Percentiles rank a stretch among this genome's conserved stretches.
Conservation (phyloP, 1,140 invertebrate genomes). For the Eurytemora carolleeae region DNA sequence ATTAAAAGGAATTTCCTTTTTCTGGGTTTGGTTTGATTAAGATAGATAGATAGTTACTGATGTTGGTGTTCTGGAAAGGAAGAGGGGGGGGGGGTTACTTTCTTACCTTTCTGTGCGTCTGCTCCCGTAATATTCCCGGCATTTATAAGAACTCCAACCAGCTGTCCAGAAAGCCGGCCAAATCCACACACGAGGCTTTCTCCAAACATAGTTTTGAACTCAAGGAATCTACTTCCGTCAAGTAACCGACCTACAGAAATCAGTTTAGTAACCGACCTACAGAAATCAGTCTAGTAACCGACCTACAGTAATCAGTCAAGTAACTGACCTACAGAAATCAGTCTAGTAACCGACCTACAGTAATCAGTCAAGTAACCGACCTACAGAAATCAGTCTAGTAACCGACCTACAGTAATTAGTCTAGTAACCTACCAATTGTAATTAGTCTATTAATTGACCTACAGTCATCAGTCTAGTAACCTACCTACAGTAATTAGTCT, state of each 20-base stretch:
- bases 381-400: background rate
- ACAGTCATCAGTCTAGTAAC: too few species aligned
- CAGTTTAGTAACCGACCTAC: background rate
- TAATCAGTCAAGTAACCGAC: background rate
- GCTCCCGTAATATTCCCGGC: background rate
- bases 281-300: background rate
- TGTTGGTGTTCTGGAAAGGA: background rate
- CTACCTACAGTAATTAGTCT: too few species aligned
- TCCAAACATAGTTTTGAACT: slow-evolving; percentile 23
- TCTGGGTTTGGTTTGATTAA: too few species aligned
- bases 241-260: slow-evolving; percentile 19
- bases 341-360: background rate
- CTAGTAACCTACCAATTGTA: too few species aligned
- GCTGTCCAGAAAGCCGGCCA: slow-evolving; percentile 20
- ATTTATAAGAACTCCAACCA: slow-evolving; percentile 6
- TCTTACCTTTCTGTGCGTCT: background rate
- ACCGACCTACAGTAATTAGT: background rate
- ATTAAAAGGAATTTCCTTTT: too few species aligned
- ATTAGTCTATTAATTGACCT: too few species aligned
- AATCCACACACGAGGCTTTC: slow-evolving; percentile 22
- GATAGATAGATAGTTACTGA: too few species aligned
- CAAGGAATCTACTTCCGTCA: slow-evolving; percentile 22
- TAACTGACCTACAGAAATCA: background rate
- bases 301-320: background rate
- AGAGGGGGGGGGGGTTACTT: background rate